phyloP scores from a whole-genome alignment of 92 coral and sea anemone species.

The Phymanthus crucifer region DNA sequence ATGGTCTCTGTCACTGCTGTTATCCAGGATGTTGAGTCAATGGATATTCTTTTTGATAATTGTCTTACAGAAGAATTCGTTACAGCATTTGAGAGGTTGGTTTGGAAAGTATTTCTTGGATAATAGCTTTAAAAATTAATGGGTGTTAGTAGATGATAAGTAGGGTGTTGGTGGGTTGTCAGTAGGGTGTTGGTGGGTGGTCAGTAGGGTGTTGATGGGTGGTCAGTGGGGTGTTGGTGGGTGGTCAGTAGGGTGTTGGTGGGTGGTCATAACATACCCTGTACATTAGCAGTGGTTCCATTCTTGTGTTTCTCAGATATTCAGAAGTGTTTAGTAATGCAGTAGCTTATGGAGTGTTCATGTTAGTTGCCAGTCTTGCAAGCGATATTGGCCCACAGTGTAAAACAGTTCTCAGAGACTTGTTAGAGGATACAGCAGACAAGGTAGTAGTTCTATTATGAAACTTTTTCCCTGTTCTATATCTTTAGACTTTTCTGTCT shows the following conservation, averaged over 20 bases:
- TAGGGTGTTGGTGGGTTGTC: neutral
- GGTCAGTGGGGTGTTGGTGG: neutral
- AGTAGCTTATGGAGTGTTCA: slow-evolving; percentile 86
- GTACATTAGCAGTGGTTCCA: neutral
- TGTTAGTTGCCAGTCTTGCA: slow-evolving; percentile 67
- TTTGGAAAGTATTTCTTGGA: neutral
- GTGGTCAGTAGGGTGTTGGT: neutral
- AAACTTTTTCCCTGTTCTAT: no score
- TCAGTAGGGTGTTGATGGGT: neutral
- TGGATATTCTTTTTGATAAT: slow-evolving; percentile 57
- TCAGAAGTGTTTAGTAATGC: slow-evolving; percentile 84
- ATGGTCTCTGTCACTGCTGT: slow-evolving; percentile 54
- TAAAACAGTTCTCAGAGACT: slow-evolving; percentile 64
- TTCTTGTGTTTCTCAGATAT: slow-evolving; percentile 55
- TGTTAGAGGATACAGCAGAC: slow-evolving; percentile 67
- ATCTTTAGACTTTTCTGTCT: no score
- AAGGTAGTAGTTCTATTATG: no score
- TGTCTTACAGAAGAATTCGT: slow-evolving; percentile 77
- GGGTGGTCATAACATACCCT: neutral
- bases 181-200: no score
- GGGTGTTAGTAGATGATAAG: neutral
- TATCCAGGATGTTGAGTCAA: slow-evolving; percentile 53
- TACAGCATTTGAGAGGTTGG: slow-evolving; percentile 64
- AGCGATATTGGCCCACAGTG: slow-evolving; percentile 58
- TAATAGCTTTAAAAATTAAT: neutral